Conservation (phyloP, 2,888 invertebrate genomes). For the Adelphocoris suturalis region DNA sequence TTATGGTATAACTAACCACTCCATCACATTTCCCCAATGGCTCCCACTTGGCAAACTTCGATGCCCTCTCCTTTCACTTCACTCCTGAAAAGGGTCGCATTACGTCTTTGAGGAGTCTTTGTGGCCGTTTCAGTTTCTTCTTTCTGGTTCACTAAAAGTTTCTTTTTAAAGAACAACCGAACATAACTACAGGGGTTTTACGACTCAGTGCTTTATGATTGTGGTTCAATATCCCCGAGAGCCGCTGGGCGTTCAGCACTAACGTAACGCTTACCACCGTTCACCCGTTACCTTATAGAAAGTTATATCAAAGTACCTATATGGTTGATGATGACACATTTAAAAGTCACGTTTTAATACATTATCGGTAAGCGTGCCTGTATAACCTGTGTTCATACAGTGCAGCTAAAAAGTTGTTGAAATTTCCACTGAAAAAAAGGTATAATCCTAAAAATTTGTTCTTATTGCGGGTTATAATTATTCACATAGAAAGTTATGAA, state of each 20-base stretch:
- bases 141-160: background rate
- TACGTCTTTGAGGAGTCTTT: background rate
- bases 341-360: too few relatives aligned
- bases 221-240: background rate
- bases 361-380: too few relatives aligned
- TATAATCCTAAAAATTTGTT: too few relatives aligned
- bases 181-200: background rate
- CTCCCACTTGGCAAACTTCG: background rate
- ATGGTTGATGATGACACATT: too few relatives aligned
- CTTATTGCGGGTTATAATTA: too few relatives aligned
- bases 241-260: background rate
- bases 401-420: too few relatives aligned
- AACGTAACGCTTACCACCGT: background rate
- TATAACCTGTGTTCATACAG: too few relatives aligned
- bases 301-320: background rate
- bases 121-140: background rate
- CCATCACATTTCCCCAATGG: background rate
- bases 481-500: too few relatives aligned
- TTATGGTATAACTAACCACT: background rate
- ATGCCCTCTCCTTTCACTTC: conserved; percentile 6
- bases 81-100: background rate
- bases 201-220: conserved; percentile 26
- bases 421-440: too few relatives aligned
- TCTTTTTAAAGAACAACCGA: background rate
- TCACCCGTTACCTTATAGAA: background rate